Evolutionary conservation across 1,140 invertebrate species (phyloP), one percentile per base, ranked within the genome.

Genomic region (Sycobia sp.): DNA sequence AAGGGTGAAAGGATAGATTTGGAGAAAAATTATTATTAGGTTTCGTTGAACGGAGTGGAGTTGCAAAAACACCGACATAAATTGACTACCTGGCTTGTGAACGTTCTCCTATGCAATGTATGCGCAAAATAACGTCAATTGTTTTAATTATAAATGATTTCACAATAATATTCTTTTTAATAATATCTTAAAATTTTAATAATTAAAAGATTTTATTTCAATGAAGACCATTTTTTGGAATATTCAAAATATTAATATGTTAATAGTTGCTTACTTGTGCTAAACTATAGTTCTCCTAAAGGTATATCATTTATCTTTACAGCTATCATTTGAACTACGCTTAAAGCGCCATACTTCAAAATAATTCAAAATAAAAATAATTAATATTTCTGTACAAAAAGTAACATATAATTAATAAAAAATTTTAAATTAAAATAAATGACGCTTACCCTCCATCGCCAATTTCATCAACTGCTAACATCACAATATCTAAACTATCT

Each of bases 401-500:
- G n/a, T n/a, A n/a, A n/a, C n/a, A n/a, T n/a, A n/a, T n/a, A n/a
- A n/a, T n/a, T n/a, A n/a, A 25, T n/a, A 44, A 25, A 57, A 14
- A 11, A 32, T 47, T 34, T 18, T 13, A 56, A 9, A 65, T 20
- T 14, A 22, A 41, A 18, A 65, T 23, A 44, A 50, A 34, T 43
- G 62, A 82, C 29, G 1, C n/a, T 84, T 80, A 97, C 95, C 97
- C 97, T 74, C 94, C 94, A 87, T 99, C 97, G 81, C 96, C 98
- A 65, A 99, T 98, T 84, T 99, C 97, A 86, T 99, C 97, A 73
- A 99, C 87, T 1, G 95, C 93, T 62, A 99, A 77, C 89, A 99
- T 96, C 0, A 97, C 91, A 68, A 96, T 91, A 81, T 99, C 96
- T 63, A 99, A 83, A 74, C 95, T 96, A 63, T 99, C 96, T 39